Evolutionary conservation across 2,797 vertebrate genomes (phyloP).

Genomic region (Oreochromis mossambicus): DNA sequence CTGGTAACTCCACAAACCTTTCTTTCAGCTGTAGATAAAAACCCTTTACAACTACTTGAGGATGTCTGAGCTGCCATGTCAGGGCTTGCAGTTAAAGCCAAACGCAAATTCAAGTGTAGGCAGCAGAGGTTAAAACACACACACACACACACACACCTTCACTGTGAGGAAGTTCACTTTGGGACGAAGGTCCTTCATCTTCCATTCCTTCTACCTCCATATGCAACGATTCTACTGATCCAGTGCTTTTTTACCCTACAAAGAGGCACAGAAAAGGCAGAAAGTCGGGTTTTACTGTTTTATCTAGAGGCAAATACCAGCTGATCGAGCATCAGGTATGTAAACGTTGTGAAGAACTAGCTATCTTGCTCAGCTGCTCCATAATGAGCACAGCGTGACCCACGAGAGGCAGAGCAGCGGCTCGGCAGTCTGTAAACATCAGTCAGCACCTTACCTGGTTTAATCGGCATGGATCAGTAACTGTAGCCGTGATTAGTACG

Average conservation of each 20-base stretch:
- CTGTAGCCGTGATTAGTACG: neutral
- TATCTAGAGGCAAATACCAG: neutral
- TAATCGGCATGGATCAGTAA: neutral
- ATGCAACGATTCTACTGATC: neutral
- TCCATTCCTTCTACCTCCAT: slow-evolving; percentile 66
- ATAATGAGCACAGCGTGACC: neutral
- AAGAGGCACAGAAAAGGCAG: neutral
- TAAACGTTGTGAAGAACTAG: neutral
- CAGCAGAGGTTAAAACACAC: neutral
- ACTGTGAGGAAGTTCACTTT: slow-evolving; percentile 20
- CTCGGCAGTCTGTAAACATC: neutral
- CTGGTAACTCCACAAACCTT: neutral
- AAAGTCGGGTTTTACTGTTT: neutral
- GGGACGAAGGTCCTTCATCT: slow-evolving; percentile 45
- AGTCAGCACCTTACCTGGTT: slow-evolving; percentile 1
- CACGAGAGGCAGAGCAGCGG: neutral
- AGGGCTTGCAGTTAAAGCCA: neutral
- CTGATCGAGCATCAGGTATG: neutral
- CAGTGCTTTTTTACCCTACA: slow-evolving; percentile 10
- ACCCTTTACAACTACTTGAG: neutral
- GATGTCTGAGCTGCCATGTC: neutral
- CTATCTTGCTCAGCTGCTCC: slow-evolving; percentile 1
- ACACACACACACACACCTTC: slow-evolving; percentile 38
- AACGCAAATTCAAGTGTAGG: neutral
- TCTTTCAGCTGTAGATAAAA: neutral